Evolutionary conservation across 2,888 invertebrate species (phyloP), one percentile per base, ranked within the genome.

Genomic region (Trilocha varians): DNA sequence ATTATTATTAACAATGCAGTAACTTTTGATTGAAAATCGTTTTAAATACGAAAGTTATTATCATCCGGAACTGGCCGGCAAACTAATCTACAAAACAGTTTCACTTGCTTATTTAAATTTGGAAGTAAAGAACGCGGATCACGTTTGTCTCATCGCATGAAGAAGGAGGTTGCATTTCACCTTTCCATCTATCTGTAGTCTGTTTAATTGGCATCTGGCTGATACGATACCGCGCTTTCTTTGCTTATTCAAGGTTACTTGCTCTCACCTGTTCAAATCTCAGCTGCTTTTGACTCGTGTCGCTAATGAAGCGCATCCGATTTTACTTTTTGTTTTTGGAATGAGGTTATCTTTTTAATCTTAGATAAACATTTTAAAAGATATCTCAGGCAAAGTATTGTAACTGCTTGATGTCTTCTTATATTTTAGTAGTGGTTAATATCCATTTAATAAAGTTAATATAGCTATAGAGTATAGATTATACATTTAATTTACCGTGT

Each of bases 221-320:
- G 62, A 67, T 69, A 62, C 66, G 70, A 64, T 62, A 68, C 66
- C 59, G 42, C 75, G 78, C 83, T 83, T 83, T 83, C 83, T 74
- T 82, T 68, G 59, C 49, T 55, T 59, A 60, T 70, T 74, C 74
- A 77, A 78, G 75, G 76, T 74, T 75, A 66, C 53, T 53, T 62
- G 65, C 75, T 78, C 76, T 77, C 78, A 71, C 78, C 65, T 51
- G 61, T 55, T 54, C 53, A 55, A 53, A 52, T 51, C 50, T 57
- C 53, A 49, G 48, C 49, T 53, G 49, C 49, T 48, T 47, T 50
- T 52, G 52, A n/a, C n/a, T n/a, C 62, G 61, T 46, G n/a, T n/a
- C n/a, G n/a, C 50, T 57, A 68, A 63, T 72, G 62, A 54, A 59
- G 59, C 64, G 43, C 45, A 47, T 55, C 39, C 32, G 64, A 42